A percentile compares a stretch with the other conserved stretches of the same genome.
Conservation (phyloP, 2,888 invertebrate genomes). For the Netelia melanura region DNA sequence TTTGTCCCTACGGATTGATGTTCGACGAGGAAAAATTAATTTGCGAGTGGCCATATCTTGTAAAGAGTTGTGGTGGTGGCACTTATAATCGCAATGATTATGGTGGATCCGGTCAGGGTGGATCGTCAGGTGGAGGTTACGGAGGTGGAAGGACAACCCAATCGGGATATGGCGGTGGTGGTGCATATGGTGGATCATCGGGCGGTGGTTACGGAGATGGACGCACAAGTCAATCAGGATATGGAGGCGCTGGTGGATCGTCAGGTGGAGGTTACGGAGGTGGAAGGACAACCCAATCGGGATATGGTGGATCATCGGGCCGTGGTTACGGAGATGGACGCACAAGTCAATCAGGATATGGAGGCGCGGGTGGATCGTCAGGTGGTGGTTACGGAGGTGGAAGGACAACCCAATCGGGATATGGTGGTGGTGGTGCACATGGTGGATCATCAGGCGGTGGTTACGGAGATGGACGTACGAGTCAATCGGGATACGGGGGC, state of each 20-base stretch:
- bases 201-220: neutral
- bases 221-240: neutral
- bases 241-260: conserved; percentile 39
- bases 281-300: conserved; percentile 37
- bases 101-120: conserved; percentile 77
- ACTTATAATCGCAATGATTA: conserved; percentile 85
- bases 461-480: conserved; percentile 31
- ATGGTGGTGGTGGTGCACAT: conserved; percentile 86
- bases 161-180: conserved; percentile 32
- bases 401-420: conserved; percentile 41
- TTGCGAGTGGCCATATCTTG: conserved; percentile 94
- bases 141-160: conserved; percentile 36
- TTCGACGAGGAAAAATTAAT: conserved; percentile 90
- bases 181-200: conserved; percentile 24
- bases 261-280: conserved; percentile 41
- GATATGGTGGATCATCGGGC: conserved; percentile 22
- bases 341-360: conserved; percentile 5
- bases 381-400: conserved; percentile 45
- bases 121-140: conserved; percentile 26
- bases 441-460: conserved; percentile 31
- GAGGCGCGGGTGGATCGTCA: conserved; percentile 28
- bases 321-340: neutral
- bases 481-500: conserved; percentile 37
- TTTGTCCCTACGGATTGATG: conserved; percentile 92
- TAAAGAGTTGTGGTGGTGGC: conserved; percentile 88